Base-by-base conservation (phyloP, 2,797 vertebrate species). In the Danio tinwini region DNA sequence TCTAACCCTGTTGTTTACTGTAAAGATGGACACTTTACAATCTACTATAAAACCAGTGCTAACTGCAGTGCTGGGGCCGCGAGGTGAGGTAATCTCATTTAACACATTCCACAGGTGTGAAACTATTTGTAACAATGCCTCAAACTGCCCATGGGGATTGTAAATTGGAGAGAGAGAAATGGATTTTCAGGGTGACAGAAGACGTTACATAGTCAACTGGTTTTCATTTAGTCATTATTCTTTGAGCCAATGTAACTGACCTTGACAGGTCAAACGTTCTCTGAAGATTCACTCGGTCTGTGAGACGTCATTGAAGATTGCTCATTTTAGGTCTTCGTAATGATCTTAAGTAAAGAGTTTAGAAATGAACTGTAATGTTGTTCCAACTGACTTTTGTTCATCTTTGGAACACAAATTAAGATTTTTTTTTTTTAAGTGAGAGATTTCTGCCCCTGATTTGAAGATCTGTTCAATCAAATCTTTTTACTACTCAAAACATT, bases 71-170 rank as follows among this genome's bases (percentile, higher is more conserved):
- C 58, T 82, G 68, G 76, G 56, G 89, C 87, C 82, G 78, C 72
- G 75, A 86, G 84, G 78, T 81, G 67, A 83, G 82, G 82, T 76
- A 86, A 86, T 82, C 87, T 91, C 81, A 93, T 91, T 91, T 90
- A 85, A 86, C 49, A 81, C 91, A 91, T 91, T 91, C 89, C 88
- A 84, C 53, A 85, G 77, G 55, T 72, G 29, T 56, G 68, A 52
- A 69, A 65, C 78, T 56, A 80, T 80, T 65, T 64, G 40, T 47
- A 71, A 50, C 13, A 52, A 70, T 16, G 44, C 40, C 50, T 64
- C 40, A 47, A 59, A 67, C 39, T 1, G n/a, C 67, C 56, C 44
- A 55, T 37, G 10, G 39, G 42, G 42, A 73, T 40, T 45, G 42
- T 78, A 62, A 78, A 78, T 56, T 68, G 64, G 63, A 68, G 7